Evolutionary conservation across 2,113 vertebrate species (phyloP), one percentile per base, ranked within the genome.

Genomic region (Lutjanus erythropterus): DNA sequence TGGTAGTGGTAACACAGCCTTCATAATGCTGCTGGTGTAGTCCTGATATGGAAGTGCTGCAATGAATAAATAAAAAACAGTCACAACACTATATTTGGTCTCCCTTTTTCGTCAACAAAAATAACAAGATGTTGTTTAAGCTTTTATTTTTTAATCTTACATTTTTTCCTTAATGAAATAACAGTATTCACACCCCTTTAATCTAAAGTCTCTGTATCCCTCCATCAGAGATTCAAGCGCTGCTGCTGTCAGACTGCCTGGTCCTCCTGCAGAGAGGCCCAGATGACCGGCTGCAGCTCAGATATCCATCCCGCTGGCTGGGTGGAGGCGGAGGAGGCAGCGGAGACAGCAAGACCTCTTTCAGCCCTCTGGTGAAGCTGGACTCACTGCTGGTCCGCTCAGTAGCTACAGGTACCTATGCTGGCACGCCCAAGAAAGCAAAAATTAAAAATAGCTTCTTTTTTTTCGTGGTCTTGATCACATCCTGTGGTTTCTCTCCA

Each of bases 171-270:
- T n/a, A n/a, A n/a, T n/a, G n/a, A n/a, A n/a, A n/a, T n/a, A n/a
- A n/a, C n/a, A n/a, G n/a, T n/a, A n/a, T 53, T 21, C 23, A 0
- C 3, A 0, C 16, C 0, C 0, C 4, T 2, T 23, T 73, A 14
- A 23, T 75, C 41, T 39, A 35, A 1, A 1, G 10, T 41, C 39
- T 44, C 0, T 15, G 23, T 6, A 0, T n/a, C 31, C 58, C 47
- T 59, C 23, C 39, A 0, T 1, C 91, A 99, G 98, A 99, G 80
- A 94, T 98, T 2, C 97, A 97, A 0, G 97, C 96, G 1, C 92
- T 99, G 92, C 94, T 99, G 44, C 96, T 98, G 80, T 97, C 97
- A 1, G 96, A 99, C 33, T 88, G 96, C 72, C 95, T 99, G 85
- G 91, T 99, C 78, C 94, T 99, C 9, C 96, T 98, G 58, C 96